These are phyloP conservation scores for Papilio machaon DNA, from an alignment of 1,140 invertebrate species.

Conservation along the genomic window DNA sequence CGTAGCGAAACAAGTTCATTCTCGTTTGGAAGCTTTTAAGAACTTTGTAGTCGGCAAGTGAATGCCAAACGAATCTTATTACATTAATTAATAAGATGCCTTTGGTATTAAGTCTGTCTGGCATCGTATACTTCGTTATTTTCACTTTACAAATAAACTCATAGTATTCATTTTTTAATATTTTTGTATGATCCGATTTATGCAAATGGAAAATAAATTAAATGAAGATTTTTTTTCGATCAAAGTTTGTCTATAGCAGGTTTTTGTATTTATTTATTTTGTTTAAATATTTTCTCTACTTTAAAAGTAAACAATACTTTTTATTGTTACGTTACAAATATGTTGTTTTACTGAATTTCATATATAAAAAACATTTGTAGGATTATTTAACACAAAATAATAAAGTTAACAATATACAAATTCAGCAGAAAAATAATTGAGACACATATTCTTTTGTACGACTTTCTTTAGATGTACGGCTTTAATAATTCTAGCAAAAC, in stretches of 20 bases:
- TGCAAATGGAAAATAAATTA: not conserved
- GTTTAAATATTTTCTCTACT: too few species aligned
- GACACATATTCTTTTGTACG: not conserved
- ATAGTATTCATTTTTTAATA: not conserved
- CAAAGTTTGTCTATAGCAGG: too few species aligned
- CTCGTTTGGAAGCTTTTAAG: slow-evolving; percentile 25
- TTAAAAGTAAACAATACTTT: too few species aligned
- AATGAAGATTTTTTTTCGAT: too few species aligned
- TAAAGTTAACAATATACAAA: not conserved
- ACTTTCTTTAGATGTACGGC: slow-evolving; percentile 24
- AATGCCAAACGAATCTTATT: slow-evolving; percentile 27
- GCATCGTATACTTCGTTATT: not conserved
- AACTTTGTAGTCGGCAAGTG: slow-evolving; percentile 27
- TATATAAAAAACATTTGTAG: too few species aligned
- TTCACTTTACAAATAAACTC: slow-evolving; percentile 9
- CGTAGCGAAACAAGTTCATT: slow-evolving; percentile 20
- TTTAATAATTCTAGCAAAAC: slow-evolving; percentile 15
- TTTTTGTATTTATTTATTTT: too few species aligned
- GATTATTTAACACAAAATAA: not conserved
- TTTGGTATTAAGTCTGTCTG: slow-evolving; percentile 20
- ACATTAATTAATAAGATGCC: slow-evolving; percentile 27
- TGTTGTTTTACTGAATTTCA: too few species aligned
- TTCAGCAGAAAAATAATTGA: slow-evolving; percentile 2
- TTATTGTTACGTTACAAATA: too few species aligned
- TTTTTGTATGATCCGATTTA: not conserved